Evolutionary conservation across 1,140 invertebrate genomes (phyloP).

Genomic region (Phortica variegata): DNA sequence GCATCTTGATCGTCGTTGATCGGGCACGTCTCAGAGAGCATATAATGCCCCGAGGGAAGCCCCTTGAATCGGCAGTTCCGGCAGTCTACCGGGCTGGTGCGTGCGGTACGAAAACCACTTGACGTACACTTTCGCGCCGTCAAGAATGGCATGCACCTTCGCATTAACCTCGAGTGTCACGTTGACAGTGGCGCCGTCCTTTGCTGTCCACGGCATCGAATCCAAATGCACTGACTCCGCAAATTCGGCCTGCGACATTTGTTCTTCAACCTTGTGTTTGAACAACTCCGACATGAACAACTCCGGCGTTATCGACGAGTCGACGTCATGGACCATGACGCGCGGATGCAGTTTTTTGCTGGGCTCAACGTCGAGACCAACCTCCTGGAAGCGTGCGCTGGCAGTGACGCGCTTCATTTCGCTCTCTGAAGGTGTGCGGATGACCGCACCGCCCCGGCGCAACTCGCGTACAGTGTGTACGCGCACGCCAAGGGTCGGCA

Average conservation of each 20-base stretch:
- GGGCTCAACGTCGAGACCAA: not conserved
- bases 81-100: not conserved
- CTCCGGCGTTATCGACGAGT: not conserved
- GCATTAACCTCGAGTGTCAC: not conserved
- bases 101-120: not conserved
- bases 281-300: not conserved
- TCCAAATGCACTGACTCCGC: not conserved
- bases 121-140: not conserved
- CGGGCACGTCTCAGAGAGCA: not conserved
- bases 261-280: not conserved
- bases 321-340: not conserved
- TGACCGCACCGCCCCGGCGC: conserved; percentile 1
- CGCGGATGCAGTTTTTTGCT: not conserved
- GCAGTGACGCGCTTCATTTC: not conserved
- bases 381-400: not conserved
- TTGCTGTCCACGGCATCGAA: not conserved
- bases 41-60: not conserved
- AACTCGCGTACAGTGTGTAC: not conserved
- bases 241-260: not conserved
- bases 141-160: not conserved
- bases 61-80: not conserved
- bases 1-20: not conserved
- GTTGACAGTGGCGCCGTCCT: not conserved
- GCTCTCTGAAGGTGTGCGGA: not conserved
- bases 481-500: not conserved